Evolutionary conservation across 2,888 invertebrate genomes (phyloP), one percentile per base, ranked within the genome.

Genomic region (Dysmachus trigonus): DNA sequence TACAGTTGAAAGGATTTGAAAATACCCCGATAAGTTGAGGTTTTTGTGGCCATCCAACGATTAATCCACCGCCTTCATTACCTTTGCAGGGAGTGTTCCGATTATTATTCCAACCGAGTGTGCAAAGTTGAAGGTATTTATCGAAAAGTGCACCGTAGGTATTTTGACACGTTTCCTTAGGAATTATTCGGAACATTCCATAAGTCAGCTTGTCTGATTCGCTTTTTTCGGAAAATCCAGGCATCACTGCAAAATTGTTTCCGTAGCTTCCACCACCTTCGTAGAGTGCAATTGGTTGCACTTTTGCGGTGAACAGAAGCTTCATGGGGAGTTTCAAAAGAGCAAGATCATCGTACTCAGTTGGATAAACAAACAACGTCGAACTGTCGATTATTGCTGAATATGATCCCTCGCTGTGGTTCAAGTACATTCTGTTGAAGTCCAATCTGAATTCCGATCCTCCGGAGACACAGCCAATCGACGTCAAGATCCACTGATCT

Each of bases 31-130:
- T 86, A 53, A 89, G 76, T 31, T 76, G 27, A 0, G 89, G 88
- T 8, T 84, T 41, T 13, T 33, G 4, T 4, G 88, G 88, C 88
- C 88, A 89, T 51, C 86, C 84, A 10, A 88, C 71, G 10, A 88
- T 85, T 31, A 89, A 73, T 15, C 89, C 89, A 71, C 88, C 89
- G 0, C 89, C 88, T 76, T 88, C 83, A 53, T 88, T 88, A 15
- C 88, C 87, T 31, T 76, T 27, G 35, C 89, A 89, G 0, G 89
- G 88, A 8, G 88, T 87, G n/a, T 86, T 81, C 2, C 27, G 51
- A 31, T 82, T 86, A 30, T 88, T 87, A 2, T 51, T 86, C 77
- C 85, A 87, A 5, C 88, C 88, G 27, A 86, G 79, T 2, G 88
- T 88, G 72, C 89, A 89, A 47, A 88, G 22, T 51, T 87, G 82